Evolutionary conservation across 2,888 invertebrate species (phyloP), one percentile per base, ranked within the genome.

Genomic region (Nipponacmea schrenckii): DNA sequence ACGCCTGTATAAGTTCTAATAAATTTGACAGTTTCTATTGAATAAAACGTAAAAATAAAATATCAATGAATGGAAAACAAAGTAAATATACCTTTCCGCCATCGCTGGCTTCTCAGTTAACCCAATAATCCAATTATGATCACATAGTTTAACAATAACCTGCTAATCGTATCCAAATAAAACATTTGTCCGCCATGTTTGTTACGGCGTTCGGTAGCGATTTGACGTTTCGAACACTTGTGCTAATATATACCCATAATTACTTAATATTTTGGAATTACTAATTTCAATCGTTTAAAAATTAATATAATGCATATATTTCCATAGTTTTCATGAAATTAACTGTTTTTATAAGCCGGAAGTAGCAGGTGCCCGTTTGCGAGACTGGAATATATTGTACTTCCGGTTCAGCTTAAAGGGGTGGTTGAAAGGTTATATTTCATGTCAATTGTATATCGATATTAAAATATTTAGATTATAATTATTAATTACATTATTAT

Each of bases 31-130:
- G 24, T 56, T 56, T 24, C 24, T 56, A 20, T 20, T 24, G 20
- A 56, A 56, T 56, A 10, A 24, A 24, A 20, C 24, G 12, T 20
- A 14, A 24, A 24, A 56, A 24, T 39, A 56, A 20, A 56, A 12
- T 56, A 56, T 24, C 56, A 20, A 56, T 56, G 56, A 67, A 45
- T 46, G 20, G 48, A 46, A 67, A n/a, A 48, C 50, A 67, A 46
- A 67, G 27, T 46, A 50, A 65, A 46, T 27, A 68, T 67, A 74
- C 74, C 74, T 74, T 71, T 74, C 74, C 15, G 74, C 74, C 74
- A 74, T 74, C 65, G 39, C 64, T 71, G 67, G 45, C 62, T 46
- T 62, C 26, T 68, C 26, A 31, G 27, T 63, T 48, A 66, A 20
- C 50, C 50, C 66, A 48, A 46, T 68, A 68, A 44, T 68, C 56